phyloP scores from a whole-genome alignment of 1,140 invertebrate genomes.

The Hycleus cichorii region DNA sequence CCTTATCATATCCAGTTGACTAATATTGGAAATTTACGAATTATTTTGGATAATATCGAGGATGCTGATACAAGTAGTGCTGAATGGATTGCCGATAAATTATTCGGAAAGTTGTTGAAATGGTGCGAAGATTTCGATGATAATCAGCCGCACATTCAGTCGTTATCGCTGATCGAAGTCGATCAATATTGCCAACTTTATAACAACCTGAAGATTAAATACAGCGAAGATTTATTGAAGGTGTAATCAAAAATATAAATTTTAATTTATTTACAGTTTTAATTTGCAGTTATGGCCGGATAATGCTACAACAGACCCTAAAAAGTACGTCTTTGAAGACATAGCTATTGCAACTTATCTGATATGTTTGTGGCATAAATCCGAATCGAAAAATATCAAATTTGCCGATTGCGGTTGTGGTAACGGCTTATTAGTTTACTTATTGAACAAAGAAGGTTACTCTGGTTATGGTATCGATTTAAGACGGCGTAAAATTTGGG shows the following conservation, averaged over 20 bases:
- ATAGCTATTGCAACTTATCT: conserved; percentile 91
- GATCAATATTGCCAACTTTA: conserved; percentile 69
- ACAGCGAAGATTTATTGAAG: conserved; percentile 60
- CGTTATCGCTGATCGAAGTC: conserved; percentile 58
- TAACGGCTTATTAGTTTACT: conserved; percentile 89
- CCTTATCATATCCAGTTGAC: conserved; percentile 32
- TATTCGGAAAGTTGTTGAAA: conserved; percentile 58
- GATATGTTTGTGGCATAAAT: conserved; percentile 65
- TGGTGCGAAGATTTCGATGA: conserved; percentile 49
- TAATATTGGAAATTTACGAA: conserved; percentile 21
- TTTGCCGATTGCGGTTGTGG: conserved; percentile 96
- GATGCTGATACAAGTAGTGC: conserved; percentile 38
- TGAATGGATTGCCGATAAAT: conserved; percentile 47
- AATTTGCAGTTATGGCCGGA: conserved; percentile 69
- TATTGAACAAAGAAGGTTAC: conserved; percentile 77
- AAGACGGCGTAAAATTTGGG: conserved; percentile 84
- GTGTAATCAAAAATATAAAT: too few species aligned
- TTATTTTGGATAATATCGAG: conserved; percentile 27
- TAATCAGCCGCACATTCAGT: conserved; percentile 42
- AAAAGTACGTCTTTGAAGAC: conserved; percentile 96
- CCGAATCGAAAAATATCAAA: conserved; percentile 49
- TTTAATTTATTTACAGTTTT: too few species aligned
- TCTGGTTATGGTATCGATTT: conserved; percentile 87
- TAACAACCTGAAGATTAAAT: conserved; percentile 69
- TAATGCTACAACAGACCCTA: conserved; percentile 70